Evolutionary conservation across 2,888 invertebrate species (phyloP), one percentile per base, ranked within the genome.

Genomic region (Apeira syringaria): DNA sequence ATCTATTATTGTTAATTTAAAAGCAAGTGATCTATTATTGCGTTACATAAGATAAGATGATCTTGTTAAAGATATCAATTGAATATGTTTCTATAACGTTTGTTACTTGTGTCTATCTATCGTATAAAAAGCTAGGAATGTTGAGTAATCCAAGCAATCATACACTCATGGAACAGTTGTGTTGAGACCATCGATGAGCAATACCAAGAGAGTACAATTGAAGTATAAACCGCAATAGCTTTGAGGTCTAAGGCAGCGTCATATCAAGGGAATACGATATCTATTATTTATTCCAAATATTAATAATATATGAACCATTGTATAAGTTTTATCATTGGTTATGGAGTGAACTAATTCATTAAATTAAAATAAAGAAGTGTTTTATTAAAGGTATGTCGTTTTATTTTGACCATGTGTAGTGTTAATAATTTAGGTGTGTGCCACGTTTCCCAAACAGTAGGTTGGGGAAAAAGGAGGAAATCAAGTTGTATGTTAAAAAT

Each of bases 171-270:
- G 68, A 74, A 67, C 71, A 35, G 42, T 53, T 46, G 70, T 74
- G n/a, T 74, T 71, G 71, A 59, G 20, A 20, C 6, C 7, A 20
- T 20, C 7, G 68, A 74, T 70, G 70, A 81, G 83, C 80, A 80
- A 80, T 81, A 83, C 73, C 74, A 67, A 64, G 53, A 74, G 55
- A 79, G 76, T 81, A 82, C 83, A 80, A 81, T 64, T 64, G 58
- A 66, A 61, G 43, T 62, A 3, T 61, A 63, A 58, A 69, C 64
- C 66, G 73, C 73, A 76, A 76, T 76, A 75, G 70, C 53, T 63
- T 54, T 53, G 47, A 53, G 45, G 56, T 56, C 53, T 59, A 61
- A 56, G 51, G 60, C 64, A 65, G 60, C 62, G 58, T 68, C 75
- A 78, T 77, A 79, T 80, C 76, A 75, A 66, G 64, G 51, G 55